Evolutionary conservation across 2,888 invertebrate species (phyloP), one percentile per base, ranked within the genome.

Genomic region (Amiota communis): DNA sequence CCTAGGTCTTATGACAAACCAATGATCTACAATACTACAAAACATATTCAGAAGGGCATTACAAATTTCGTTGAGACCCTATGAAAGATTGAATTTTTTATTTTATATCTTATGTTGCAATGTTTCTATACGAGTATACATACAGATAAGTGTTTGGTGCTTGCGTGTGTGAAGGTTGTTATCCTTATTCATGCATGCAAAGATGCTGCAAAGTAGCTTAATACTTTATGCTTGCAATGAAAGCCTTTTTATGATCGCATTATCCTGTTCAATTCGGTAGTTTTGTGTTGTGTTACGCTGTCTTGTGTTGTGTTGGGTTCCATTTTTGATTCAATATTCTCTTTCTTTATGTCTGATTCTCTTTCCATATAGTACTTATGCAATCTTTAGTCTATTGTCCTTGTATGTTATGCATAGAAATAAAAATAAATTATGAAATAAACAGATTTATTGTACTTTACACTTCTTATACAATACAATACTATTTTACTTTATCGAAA

Each of bases 181-280:
- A 53, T 53, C 53, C 53, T 53, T 53, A 36, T 53, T 53, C 12
- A 15, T 81, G 81, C 86, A 86, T 82, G 86, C 85, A 85, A 84
- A 85, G 83, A 84, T 81, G 83, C 82, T 86, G 85, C 85, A 86
- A 86, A 85, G 85, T 87, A 87, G 85, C 85, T 85, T 85, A 85
- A 85, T 85, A 86, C 87, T 86, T 85, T 86, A 85, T 85, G 86
- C 78, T 80, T 76, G 87, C 85, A 82, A 81, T 87, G 87, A 86
- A 85, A 84, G 85, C 80, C 87, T 86, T 85, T 85, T 85, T 85
- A 85, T 82, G 87, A 86, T 87, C 84, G 83, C 84, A 87, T 87
- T 87, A 85, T 86, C 81, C 86, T 86, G 65, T 65, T 48, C 65
- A 65, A 65, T 65, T 65, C 48, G 49, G 53, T 53, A 15, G 53